Conservation (phyloP, 1,140 invertebrate genomes). For the Conopomorpha cramerella region DNA sequence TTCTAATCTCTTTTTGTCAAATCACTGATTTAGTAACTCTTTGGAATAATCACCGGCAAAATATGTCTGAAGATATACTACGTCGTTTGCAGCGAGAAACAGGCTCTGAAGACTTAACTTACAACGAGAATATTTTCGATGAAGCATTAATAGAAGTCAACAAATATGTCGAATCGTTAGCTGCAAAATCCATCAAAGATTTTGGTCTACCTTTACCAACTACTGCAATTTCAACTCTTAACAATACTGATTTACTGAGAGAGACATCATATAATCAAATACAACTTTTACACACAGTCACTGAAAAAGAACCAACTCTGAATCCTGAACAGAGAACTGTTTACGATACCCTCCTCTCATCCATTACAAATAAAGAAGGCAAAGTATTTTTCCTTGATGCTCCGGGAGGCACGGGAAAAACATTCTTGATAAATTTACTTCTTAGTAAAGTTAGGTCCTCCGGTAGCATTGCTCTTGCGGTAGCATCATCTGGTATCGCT, state of each 20-base stretch:
- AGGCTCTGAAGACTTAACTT: slow-evolving; percentile 12
- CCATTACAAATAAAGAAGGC: no score
- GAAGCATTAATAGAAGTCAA: slow-evolving; percentile 17
- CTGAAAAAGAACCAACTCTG: background rate
- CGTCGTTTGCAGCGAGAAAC: slow-evolving; percentile 12
- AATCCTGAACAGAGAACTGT: background rate
- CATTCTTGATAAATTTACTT: slow-evolving; percentile 24
- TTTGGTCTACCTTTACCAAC: no score
- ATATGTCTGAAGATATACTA: slow-evolving; percentile 14
- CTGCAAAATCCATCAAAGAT: slow-evolving; percentile 13
- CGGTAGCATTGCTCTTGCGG: slow-evolving; percentile 49
- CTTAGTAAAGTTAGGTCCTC: slow-evolving; percentile 23
- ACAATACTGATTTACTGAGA: slow-evolving; percentile 12
- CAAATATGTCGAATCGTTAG: slow-evolving; percentile 16
- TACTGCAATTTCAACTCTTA: no score
- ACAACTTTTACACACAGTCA: slow-evolving; percentile 13
- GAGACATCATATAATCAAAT: slow-evolving; percentile 13
- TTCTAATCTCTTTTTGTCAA: slow-evolving; percentile 9
- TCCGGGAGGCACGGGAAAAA: no score
- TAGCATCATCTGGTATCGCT: slow-evolving; percentile 62
- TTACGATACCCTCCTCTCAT: background rate
- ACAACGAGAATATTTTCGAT: slow-evolving; percentile 16
- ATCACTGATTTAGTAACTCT: no score
- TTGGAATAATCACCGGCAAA: no score
- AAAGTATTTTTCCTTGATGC: slow-evolving; percentile 32